Evolutionary conservation across 64 coral and sea anemone genomes (phyloP), one percentile per base, ranked within the genome.

Genomic region (Stichodactyla mertensii): DNA sequence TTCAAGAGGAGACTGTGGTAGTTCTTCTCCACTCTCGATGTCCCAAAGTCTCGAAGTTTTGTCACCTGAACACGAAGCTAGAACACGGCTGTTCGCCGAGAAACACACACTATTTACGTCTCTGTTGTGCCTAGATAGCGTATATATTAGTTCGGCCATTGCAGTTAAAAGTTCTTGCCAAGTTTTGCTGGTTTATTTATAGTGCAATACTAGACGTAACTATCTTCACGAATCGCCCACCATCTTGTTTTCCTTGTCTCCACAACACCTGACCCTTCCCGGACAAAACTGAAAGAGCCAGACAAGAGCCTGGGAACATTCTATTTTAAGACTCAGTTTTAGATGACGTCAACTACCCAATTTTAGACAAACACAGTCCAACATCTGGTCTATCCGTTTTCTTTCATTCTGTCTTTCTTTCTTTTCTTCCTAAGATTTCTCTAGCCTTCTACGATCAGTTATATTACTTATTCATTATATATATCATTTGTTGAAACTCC

Each of bases 1-100:
- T 51, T 92, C 82, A 27, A 99, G 71, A 18, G 97, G 97, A 53
- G 97, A 99, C 74, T 92, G 67, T 59, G 90, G 77, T 10, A 99
- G 88, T 80, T 99, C 97, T 54, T 85, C 71, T 55, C 93, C 97
- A 61, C 92, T 83, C 71, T 89, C 93, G 55, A 99, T 89, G 83
- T 95, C 89, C 97, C 97, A 99, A 60, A 99, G 86, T 62, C 97
- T 90, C 0, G 89, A 83, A 10, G 90, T 95, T 88, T 99, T 99
- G 79, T 99, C 97, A 20, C 97, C 93, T 16, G 97, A 99, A 86
- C 90, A 88, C 10, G 97, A 95, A 10, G 93, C 97, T 58, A 99
- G 61, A 51, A 99, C 57, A 18, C 89, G 91, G 62, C 93, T 99
- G 79, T 95, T 99, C 12, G 97, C 92, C 57, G 97, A 92, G 87